phyloP scores from a whole-genome alignment of 2,797 vertebrate species.

The Lithobates pipiens region DNA sequence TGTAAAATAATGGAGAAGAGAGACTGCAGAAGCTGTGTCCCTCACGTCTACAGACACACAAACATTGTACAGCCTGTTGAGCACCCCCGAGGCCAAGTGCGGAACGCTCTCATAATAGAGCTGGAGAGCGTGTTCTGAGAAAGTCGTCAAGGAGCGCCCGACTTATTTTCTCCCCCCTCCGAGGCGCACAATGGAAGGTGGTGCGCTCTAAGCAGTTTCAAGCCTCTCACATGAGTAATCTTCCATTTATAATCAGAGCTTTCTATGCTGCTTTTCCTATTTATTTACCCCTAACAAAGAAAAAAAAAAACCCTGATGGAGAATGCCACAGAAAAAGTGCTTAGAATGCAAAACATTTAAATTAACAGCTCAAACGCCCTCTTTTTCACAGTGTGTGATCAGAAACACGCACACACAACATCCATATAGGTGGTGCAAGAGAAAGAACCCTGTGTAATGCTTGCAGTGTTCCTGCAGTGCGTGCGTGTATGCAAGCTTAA shows the following conservation, averaged over 20 bases:
- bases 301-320: slow-evolving; percentile 2
- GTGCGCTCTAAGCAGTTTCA: not conserved
- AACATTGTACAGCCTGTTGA: not conserved
- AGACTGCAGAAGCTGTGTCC: not conserved
- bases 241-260: slow-evolving; percentile 39
- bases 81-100: not conserved
- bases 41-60: not conserved
- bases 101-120: not conserved
- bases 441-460: not conserved
- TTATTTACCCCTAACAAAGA: slow-evolving; percentile 5
- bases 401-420: not conserved
- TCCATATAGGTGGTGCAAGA: not conserved
- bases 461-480: not conserved
- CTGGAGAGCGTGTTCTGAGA: not conserved
- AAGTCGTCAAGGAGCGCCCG: slow-evolving; percentile 13
- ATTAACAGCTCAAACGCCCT: not conserved
- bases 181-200: not conserved
- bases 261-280: not conserved
- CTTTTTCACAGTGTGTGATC: slow-evolving; percentile 29
- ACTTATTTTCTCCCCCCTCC: slow-evolving; percentile 9
- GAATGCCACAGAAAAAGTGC: not conserved
- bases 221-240: not conserved
- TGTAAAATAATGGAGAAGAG: not conserved
- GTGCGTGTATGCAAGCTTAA: not conserved
- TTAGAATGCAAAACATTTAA: slow-evolving; percentile 4